phyloP scores from a whole-genome alignment of 2,113 vertebrate species.

The Sarotherodon lohbergeri region DNA sequence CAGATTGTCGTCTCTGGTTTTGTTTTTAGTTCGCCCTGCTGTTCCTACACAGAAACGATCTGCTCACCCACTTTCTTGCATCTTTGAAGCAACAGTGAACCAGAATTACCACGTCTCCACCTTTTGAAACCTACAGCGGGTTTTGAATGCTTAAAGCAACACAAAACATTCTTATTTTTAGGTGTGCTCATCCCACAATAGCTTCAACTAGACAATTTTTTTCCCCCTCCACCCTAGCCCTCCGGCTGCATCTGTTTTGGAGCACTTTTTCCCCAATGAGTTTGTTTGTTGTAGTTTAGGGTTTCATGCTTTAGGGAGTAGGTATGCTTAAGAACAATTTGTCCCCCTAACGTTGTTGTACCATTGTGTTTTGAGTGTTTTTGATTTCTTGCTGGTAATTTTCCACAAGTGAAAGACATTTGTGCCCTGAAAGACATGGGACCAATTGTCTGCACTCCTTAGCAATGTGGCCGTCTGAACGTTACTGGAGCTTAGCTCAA shows the following conservation, averaged over 20 bases:
- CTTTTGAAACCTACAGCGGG: conserved; percentile 18
- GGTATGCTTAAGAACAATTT: conserved; percentile 22
- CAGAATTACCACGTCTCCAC: conserved; percentile 16
- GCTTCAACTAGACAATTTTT: not conserved
- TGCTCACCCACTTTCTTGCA: conserved; percentile 25
- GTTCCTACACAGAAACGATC: conserved; percentile 21
- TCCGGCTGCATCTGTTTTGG: not conserved
- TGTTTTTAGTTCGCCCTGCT: conserved; percentile 28
- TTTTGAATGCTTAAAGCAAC: conserved; percentile 5
- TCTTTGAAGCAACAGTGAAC: conserved; percentile 2
- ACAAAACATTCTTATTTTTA: conserved; percentile 24
- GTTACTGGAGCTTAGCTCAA: not conserved
- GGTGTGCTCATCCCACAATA: conserved; percentile 26
- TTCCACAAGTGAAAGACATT: conserved; percentile 26
- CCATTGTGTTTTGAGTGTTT: conserved; percentile 28
- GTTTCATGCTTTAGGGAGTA: not conserved
- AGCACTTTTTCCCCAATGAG: conserved; percentile 10
- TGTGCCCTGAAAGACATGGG: not conserved
- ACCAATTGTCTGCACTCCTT: not conserved
- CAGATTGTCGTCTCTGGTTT: conserved; percentile 18
- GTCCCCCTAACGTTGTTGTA: conserved; percentile 14
- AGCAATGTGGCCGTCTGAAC: not conserved
- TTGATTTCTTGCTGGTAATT: conserved; percentile 24
- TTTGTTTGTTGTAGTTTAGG: conserved; percentile 20
- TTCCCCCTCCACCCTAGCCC: not conserved